These are phyloP conservation scores for Merluccius polli DNA, from an alignment of 2,797 vertebrate genomes.

Conservation along the genomic window DNA sequence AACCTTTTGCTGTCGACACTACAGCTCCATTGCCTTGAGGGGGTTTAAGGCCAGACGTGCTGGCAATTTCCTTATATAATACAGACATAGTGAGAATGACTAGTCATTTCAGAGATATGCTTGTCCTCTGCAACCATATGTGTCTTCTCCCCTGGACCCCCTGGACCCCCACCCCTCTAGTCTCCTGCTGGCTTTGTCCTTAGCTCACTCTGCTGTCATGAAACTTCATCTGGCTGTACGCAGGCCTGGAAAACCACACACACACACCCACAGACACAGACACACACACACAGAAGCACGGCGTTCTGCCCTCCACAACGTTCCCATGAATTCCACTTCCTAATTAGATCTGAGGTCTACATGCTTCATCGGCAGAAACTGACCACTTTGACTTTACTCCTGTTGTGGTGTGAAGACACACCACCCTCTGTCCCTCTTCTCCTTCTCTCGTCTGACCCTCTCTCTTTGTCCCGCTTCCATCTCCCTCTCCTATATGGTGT, in stretches of 20 bases:
- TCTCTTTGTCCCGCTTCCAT: too few relatives aligned
- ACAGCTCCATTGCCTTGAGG: too few relatives aligned
- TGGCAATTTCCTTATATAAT: constrained; percentile 34
- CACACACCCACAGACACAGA: constrained; percentile 19
- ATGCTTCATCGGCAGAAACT: constrained; percentile 30
- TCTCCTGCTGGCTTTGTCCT: constrained; percentile 19
- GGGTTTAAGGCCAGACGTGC: constrained; percentile 26
- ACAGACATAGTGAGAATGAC: not conserved
- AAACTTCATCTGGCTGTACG: not conserved
- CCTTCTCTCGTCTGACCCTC: too few relatives aligned
- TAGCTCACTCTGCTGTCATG: constrained; percentile 3
- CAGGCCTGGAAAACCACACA: not conserved
- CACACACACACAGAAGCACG: constrained; percentile 20
- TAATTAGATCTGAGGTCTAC: constrained; percentile 57
- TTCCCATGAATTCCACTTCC: constrained; percentile 48
- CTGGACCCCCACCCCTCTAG: constrained; percentile 14
- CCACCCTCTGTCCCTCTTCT: constrained; percentile 16
- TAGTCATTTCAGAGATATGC: not conserved
- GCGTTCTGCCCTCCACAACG: constrained; percentile 35
- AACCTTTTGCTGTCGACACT: too few relatives aligned
- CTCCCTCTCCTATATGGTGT: not conserved
- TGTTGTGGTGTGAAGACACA: constrained; percentile 1
- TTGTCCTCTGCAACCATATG: not conserved
- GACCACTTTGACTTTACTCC: constrained; percentile 21
- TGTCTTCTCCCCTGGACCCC: not conserved